A percentile compares a stretch with the other conserved stretches of the same genome.
phyloP scores from a whole-genome alignment of 1,140 invertebrate species.

The Drosophila tsacasi region DNA sequence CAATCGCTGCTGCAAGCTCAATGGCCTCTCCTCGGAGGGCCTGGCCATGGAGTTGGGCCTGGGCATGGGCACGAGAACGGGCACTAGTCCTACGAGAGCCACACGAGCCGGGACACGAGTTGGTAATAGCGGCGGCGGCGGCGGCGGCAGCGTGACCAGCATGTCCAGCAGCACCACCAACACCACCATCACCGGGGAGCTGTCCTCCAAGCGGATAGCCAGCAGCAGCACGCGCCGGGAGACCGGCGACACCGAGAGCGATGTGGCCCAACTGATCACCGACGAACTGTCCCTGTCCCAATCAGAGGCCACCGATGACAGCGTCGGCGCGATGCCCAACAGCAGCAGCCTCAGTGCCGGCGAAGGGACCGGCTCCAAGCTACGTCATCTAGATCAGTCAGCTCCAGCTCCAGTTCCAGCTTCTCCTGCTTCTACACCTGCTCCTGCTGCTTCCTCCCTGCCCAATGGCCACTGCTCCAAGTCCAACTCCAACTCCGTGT shows the following conservation, averaged over 20 bases:
- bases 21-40: constrained; percentile 45
- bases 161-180: constrained; percentile 65
- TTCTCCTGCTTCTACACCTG: not conserved
- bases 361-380: constrained; percentile 33
- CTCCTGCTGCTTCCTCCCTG: constrained; percentile 13
- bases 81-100: not conserved
- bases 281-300: constrained; percentile 81
- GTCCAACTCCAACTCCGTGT: not conserved
- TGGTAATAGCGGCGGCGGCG: constrained; percentile 47
- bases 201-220: constrained; percentile 74
- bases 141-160: constrained; percentile 67
- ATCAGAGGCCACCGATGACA: constrained; percentile 83
- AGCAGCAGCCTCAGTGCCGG: constrained; percentile 69
- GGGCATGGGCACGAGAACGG: constrained; percentile 17
- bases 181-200: constrained; percentile 66
- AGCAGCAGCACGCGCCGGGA: constrained; percentile 76
- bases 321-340: constrained; percentile 72
- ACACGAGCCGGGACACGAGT: not conserved
- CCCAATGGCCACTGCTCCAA: constrained; percentile 71
- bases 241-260: constrained; percentile 81
- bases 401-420: not conserved
- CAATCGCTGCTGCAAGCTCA: constrained; percentile 82
- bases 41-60: constrained; percentile 8
- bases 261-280: constrained; percentile 81
- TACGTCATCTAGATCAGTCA: constrained; percentile 76